Percentiles rank a stretch among this genome's conserved stretches.
Conservation (phyloP, 2,113 vertebrate genomes). For the Cnemophilus loriae region DNA sequence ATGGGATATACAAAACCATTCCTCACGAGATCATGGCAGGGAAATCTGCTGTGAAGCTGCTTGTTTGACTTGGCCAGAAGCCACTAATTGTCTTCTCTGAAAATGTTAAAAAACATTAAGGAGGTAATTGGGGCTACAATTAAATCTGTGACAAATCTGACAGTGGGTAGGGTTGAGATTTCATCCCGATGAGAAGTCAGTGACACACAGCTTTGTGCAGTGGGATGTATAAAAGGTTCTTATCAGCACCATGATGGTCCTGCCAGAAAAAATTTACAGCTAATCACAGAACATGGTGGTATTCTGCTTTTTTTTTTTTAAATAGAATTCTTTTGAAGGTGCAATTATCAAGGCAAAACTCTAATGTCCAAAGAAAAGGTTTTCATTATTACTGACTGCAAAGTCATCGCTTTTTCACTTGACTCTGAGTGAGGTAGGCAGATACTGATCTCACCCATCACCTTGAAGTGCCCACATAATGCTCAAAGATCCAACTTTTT, state of each 20-base stretch:
- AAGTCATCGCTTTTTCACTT: not conserved
- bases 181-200: not conserved
- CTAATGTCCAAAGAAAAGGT: not conserved
- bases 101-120: not conserved
- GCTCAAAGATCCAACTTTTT: not conserved
- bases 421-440: not conserved
- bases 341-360: not conserved
- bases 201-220: not conserved
- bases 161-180: not conserved
- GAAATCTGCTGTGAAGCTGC: not conserved
- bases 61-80: not conserved
- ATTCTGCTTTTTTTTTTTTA: not conserved
- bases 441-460: not conserved
- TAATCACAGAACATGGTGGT: not conserved
- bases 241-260: not conserved
- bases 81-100: not conserved
- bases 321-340: not conserved
- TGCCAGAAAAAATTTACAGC: not conserved
- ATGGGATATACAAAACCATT: not conserved
- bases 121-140: not conserved
- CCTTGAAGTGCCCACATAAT: not conserved
- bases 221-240: not conserved
- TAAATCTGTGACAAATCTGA: not conserved
- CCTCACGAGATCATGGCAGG: accelerated
- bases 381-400: not conserved